Evolutionary conservation across 2,888 invertebrate species (phyloP).

Genomic region (Hypercompe scribonia): DNA sequence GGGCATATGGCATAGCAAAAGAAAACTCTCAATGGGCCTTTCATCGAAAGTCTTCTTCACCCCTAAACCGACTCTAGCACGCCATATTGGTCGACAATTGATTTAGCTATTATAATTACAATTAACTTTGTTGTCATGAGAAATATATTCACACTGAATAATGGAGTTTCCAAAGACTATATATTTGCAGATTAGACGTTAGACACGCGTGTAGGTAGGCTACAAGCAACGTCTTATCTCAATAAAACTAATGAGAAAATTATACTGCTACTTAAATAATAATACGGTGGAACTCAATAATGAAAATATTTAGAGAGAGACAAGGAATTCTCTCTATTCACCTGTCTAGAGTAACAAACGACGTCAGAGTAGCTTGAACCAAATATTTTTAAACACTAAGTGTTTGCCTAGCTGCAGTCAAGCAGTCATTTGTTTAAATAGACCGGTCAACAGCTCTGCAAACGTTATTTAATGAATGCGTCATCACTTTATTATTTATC

Average conservation of each 20-base stretch:
- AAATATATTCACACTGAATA: neutral
- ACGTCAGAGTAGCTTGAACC: conserved; percentile 17
- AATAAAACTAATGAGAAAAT: conserved; percentile 6
- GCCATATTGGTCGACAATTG: neutral
- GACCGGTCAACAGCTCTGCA: conserved; percentile 68
- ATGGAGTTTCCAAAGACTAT: neutral
- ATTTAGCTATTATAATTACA: no score
- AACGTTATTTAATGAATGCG: conserved; percentile 60
- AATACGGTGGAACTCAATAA: neutral
- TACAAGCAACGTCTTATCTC: neutral
- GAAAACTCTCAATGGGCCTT: neutral
- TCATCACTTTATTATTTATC: conserved; percentile 55
- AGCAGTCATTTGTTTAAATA: conserved; percentile 50
- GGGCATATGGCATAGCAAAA: no score
- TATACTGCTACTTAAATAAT: conserved; percentile 24
- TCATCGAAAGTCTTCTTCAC: neutral
- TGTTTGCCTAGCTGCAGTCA: conserved; percentile 37
- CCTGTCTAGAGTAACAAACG: conserved; percentile 16
- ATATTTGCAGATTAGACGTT: neutral
- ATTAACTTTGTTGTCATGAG: no score
- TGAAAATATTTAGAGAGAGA: neutral
- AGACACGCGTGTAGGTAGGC: no score
- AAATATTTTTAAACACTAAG: conserved; percentile 50
- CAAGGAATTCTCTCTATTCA: neutral
- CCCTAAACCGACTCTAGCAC: neutral